Evolutionary conservation across 2,888 invertebrate species (phyloP), one percentile per base, ranked within the genome.

Genomic region (Meganola albula): DNA sequence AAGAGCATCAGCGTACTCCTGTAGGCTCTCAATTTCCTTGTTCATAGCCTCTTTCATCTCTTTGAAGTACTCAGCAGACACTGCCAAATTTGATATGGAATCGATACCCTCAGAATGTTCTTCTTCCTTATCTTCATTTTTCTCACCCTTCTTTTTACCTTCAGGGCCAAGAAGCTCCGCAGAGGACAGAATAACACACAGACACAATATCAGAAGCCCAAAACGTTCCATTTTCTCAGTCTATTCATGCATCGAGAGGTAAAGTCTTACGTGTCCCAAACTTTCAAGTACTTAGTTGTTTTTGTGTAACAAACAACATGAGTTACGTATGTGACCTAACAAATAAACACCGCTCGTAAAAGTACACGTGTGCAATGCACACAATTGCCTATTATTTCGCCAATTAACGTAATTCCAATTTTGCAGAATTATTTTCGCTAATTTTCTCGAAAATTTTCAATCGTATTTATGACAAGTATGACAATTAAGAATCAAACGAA

Each of bases 251-350:
- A 61, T 60, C 41, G 48, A 49, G 43, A 18, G 21, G 20, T 20
- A 44, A 63, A 46, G 54, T 76, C 67, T 77, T 79, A 82, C 78
- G 82, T 80, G 80, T 80, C 74, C 73, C 44, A 61, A 59, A 40
- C 13, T 16, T 12, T 13, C 14, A 14, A 29, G 13, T 34, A 42
- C 29, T 37, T 20, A 7, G 8, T 20, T 5, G 3, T 20, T 20
- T 20, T 20, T 3, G 7, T 20, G 16, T n/a, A 20, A 5, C 8
- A 20, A 20, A 20, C n/a, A 20, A 20, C 8, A 20, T 40, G 10
- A 39, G 14, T 40, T 9, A 27, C 31, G 25, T 35, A 34, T 32
- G 4, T 26, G 12, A 34, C n/a, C 14, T 3, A 26, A 26, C 18
- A 31, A 28, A 21, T 34, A 37, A n/a, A 10, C 21, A 43, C 59